Conservation (phyloP, 2,888 invertebrate species). For the Watsonalla cultraria region DNA sequence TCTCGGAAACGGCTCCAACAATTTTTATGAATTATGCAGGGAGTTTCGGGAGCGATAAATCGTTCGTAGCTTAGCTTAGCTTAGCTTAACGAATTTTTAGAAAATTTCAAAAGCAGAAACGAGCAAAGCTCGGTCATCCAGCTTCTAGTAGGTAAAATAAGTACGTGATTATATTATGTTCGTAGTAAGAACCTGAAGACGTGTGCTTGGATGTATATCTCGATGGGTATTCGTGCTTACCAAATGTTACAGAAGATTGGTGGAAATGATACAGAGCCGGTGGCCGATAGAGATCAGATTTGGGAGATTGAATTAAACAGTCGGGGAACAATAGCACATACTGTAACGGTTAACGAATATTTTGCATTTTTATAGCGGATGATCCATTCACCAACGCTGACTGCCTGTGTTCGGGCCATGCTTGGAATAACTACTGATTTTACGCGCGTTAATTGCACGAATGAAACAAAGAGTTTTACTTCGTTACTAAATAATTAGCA, state of each 20-base stretch:
- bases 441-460: too few species aligned
- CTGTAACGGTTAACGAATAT: background rate
- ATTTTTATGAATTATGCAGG: too few species aligned
- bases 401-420: background rate
- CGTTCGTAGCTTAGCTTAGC: too few species aligned
- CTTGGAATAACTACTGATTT: background rate
- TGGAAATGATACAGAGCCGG: background rate
- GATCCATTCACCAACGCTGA: background rate
- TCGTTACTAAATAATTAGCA: too few species aligned
- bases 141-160: too few species aligned
- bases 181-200: background rate
- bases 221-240: background rate
- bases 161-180: too few species aligned
- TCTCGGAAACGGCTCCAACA: too few species aligned
- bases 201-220: background rate
- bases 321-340: background rate
- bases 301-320: background rate
- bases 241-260: background rate
- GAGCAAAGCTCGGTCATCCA: too few species aligned
- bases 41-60: too few species aligned
- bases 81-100: too few species aligned
- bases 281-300: background rate
- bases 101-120: too few species aligned
- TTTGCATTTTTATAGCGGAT: background rate
- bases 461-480: too few species aligned